Percentiles rank a stretch among this genome's conserved stretches.
Conservation (phyloP, 2,113 vertebrate genomes). For the Hippocampus guttulatus region DNA sequence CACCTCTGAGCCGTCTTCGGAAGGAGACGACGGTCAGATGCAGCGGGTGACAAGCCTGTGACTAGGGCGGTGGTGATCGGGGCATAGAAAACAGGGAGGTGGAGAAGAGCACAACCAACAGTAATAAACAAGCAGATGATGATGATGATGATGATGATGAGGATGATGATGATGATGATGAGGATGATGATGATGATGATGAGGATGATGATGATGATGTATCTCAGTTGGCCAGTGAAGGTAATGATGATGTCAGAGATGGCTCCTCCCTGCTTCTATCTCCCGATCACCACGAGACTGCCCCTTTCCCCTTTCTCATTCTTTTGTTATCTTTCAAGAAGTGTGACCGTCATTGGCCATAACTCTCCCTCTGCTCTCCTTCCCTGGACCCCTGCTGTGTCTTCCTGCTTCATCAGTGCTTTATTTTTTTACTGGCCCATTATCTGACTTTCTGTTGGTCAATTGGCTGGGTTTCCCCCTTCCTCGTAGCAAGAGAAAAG, state of each 20-base stretch:
- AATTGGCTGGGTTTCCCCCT: constrained; percentile 54
- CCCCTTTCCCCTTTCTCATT: constrained; percentile 58
- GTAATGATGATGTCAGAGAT: constrained; percentile 29
- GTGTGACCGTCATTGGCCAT: constrained; percentile 51
- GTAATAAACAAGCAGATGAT: constrained; percentile 19
- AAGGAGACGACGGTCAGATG: constrained; percentile 85
- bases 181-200: constrained; percentile 23
- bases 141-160: constrained; percentile 19
- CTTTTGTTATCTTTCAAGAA: constrained; percentile 68
- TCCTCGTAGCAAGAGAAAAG: constrained; percentile 67
- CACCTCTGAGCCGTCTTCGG: constrained; percentile 73
- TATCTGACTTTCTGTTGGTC: constrained; percentile 51
- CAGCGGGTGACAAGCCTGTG: constrained; percentile 92
- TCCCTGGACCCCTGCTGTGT: constrained; percentile 48
- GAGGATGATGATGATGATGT: constrained; percentile 20
- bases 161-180: constrained; percentile 22
- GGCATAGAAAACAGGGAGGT: constrained; percentile 68
- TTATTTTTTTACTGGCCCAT: constrained; percentile 42
- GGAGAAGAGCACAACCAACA: constrained; percentile 28
- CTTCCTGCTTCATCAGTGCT: constrained; percentile 58
- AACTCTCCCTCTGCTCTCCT: constrained; percentile 33
- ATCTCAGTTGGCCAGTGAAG: constrained; percentile 15
- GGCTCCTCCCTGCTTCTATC: constrained; percentile 74
- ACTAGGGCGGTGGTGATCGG: constrained; percentile 82
- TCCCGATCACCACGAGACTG: constrained; percentile 71